These are phyloP conservation scores for Parnassius smintheus DNA, from an alignment of 2,888 invertebrate genomes.

Conservation along the genomic window DNA sequence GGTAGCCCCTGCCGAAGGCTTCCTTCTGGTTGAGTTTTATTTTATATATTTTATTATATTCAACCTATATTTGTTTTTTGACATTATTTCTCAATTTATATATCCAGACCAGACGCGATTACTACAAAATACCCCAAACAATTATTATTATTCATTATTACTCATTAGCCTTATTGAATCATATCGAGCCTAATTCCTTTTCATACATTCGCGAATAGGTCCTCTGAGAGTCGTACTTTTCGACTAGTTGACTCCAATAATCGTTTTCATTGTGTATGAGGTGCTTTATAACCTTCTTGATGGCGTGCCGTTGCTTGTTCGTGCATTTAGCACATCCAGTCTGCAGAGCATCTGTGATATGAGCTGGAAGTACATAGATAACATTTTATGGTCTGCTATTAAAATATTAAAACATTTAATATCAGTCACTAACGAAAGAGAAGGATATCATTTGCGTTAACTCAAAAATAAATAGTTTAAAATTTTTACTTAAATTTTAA, in stretches of 20 bases:
- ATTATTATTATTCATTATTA: too few relatives aligned
- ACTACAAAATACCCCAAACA: too few relatives aligned
- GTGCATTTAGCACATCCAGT: slow-evolving; percentile 48
- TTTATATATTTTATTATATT: too few relatives aligned
- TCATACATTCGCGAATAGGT: slow-evolving; percentile 52
- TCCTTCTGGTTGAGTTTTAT: too few relatives aligned
- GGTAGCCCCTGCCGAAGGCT: too few relatives aligned
- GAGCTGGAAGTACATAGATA: slow-evolving; percentile 37
- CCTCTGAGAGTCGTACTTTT: slow-evolving; percentile 56
- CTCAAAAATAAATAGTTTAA: too few relatives aligned
- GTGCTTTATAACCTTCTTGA: slow-evolving; percentile 40
- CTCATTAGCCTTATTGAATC: slow-evolving; percentile 5
- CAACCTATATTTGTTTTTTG: too few relatives aligned
- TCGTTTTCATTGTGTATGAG: slow-evolving; percentile 44
- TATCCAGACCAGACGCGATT: too few relatives aligned
- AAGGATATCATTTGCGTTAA: too few relatives aligned
- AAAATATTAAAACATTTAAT: slow-evolving; percentile 8
- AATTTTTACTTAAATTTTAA: too few relatives aligned
- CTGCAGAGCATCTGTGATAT: slow-evolving; percentile 49
- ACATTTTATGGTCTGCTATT: slow-evolving; percentile 10
- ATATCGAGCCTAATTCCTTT: slow-evolving; percentile 24
- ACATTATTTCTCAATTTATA: too few relatives aligned
- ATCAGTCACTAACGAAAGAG: background rate
- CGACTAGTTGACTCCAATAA: slow-evolving; percentile 50
- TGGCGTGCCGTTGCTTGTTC: slow-evolving; percentile 36